phyloP scores from a whole-genome alignment of 2,113 vertebrate species.

The Gymnorhina tibicen region DNA sequence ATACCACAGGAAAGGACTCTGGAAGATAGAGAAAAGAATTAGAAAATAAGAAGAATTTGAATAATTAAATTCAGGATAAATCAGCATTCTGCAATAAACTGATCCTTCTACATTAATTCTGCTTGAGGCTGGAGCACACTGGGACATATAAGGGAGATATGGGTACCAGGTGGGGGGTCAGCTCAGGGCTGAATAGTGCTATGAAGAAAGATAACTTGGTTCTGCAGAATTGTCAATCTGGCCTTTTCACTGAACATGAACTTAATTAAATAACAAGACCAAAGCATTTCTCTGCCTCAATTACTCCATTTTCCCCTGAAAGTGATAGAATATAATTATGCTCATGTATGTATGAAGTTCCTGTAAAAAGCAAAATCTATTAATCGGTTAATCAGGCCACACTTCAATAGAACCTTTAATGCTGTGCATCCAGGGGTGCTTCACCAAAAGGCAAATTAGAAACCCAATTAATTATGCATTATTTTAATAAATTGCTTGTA shows the following conservation, averaged over 20 bases:
- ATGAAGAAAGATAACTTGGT: not conserved
- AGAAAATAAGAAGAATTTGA: not conserved
- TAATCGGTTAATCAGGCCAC: not conserved
- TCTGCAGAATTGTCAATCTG: not conserved
- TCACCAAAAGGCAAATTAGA: conserved; percentile 42
- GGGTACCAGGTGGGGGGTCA: rapidly evolving
- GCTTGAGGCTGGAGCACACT: not conserved
- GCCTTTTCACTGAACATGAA: conserved; percentile 14
- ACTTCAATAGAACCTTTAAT: conserved; percentile 11
- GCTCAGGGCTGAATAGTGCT: not conserved
- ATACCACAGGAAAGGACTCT: not conserved
- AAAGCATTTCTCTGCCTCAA: conserved; percentile 17
- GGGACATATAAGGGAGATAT: not conserved
- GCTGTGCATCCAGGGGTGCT: not conserved
- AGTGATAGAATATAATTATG: conserved; percentile 4
- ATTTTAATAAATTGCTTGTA: conserved; percentile 36
- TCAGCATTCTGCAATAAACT: not conserved
- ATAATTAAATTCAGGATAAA: not conserved
- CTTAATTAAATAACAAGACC: conserved; percentile 8
- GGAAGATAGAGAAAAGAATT: not conserved
- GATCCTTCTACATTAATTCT: not conserved
- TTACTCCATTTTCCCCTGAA: not conserved
- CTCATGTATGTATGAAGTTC: not conserved
- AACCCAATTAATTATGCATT: conserved; percentile 40
- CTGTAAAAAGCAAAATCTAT: not conserved